phyloP scores from a whole-genome alignment of 2,113 vertebrate species.

The Rhinopomastus cyanomelas region DNA sequence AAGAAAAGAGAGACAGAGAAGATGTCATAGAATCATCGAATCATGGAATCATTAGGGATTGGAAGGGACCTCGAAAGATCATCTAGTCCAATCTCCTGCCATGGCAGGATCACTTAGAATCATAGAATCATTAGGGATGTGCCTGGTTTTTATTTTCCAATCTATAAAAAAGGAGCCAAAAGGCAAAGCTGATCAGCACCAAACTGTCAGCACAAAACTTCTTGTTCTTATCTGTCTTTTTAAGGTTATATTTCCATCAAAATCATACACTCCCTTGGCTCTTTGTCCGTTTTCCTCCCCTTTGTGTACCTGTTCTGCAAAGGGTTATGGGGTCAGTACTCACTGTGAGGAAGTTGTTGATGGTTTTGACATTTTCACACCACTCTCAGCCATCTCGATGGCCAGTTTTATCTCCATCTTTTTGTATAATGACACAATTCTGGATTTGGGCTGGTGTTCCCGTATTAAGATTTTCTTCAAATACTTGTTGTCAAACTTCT shows the following conservation, averaged over 20 bases:
- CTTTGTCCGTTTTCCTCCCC: background rate
- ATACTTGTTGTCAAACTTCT: conserved; percentile 90
- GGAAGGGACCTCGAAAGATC: too few relatives aligned
- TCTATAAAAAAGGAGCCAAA: background rate
- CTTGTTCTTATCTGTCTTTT: background rate
- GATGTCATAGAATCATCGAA: too few relatives aligned
- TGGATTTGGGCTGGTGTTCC: conserved; percentile 86
- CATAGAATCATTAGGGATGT: too few relatives aligned
- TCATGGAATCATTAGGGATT: too few relatives aligned
- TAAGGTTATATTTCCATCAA: background rate
- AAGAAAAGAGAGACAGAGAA: background rate
- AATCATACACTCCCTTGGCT: background rate
- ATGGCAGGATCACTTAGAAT: too few relatives aligned
- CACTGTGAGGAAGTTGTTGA: conserved; percentile 78
- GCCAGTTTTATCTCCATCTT: conserved; percentile 94
- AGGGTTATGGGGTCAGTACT: conserved; percentile 17
- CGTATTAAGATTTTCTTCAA: conserved; percentile 88
- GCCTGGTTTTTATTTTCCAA: background rate
- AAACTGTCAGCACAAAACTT: background rate
- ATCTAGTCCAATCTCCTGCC: too few relatives aligned
- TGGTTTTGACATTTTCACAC: conserved; percentile 71
- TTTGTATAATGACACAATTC: conserved; percentile 91
- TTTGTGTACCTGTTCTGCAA: background rate
- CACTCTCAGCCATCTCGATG: conserved; percentile 88
- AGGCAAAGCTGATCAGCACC: background rate